Percentiles rank a stretch among this genome's conserved stretches.
These are phyloP conservation scores for Idaea aversata DNA, from an alignment of 2,888 invertebrate species.

Conservation along the genomic window DNA sequence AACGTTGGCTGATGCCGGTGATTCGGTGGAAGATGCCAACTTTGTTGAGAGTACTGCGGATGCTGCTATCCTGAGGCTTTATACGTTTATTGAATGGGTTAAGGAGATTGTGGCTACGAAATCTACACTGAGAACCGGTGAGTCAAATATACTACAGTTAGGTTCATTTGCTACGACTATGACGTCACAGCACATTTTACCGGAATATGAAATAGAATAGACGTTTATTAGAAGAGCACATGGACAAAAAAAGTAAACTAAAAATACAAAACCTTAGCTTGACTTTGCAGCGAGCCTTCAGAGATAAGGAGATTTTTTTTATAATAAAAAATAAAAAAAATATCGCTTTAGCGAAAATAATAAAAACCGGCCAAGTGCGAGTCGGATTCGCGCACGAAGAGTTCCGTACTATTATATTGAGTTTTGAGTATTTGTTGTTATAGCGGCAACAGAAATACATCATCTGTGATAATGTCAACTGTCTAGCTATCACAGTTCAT, in stretches of 20 bases:
- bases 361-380: too few relatives aligned
- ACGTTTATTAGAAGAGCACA: not conserved
- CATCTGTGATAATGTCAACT: too few relatives aligned
- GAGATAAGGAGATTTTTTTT: not conserved
- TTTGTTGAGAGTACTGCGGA: constrained; percentile 97
- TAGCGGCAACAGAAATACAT: too few relatives aligned
- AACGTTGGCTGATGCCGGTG: constrained; percentile 97
- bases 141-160: constrained; percentile 7
- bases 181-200: too few relatives aligned
- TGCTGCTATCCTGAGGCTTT: constrained; percentile 95
- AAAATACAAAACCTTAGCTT: too few relatives aligned
- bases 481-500: too few relatives aligned
- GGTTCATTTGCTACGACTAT: not conserved
- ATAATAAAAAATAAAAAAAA: too few relatives aligned
- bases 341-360: not conserved
- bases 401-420: not conserved
- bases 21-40: constrained; percentile 99
- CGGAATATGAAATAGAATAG: too few relatives aligned
- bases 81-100: constrained; percentile 98
- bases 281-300: not conserved
- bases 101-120: constrained; percentile 88
- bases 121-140: constrained; percentile 73
- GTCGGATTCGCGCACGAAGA: too few relatives aligned
- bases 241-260: not conserved
- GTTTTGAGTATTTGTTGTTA: not conserved